phyloP scores from a whole-genome alignment of 1,140 invertebrate species.

The Drosophila watanabei region DNA sequence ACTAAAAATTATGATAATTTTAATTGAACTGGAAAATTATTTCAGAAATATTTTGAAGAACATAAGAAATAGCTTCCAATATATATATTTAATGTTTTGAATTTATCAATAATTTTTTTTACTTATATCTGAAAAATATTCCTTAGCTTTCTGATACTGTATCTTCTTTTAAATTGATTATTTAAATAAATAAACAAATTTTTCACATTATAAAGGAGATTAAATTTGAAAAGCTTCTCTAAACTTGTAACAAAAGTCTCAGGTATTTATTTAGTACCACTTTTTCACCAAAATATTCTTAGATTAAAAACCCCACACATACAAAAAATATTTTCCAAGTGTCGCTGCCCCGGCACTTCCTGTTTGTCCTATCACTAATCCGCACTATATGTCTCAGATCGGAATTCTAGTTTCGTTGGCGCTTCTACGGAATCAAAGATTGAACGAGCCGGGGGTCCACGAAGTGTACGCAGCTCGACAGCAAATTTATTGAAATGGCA shows the following conservation, averaged over 20 bases:
- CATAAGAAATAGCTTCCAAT: neutral
- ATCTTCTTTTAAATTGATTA: neutral
- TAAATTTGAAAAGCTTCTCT: neutral
- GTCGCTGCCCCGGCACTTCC: slow-evolving; percentile 34
- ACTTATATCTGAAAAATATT: neutral
- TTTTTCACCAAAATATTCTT: neutral
- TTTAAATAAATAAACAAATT: neutral
- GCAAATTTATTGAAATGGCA: slow-evolving; percentile 76
- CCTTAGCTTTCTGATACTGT: neutral
- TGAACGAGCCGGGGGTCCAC: slow-evolving; percentile 41
- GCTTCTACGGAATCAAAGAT: slow-evolving; percentile 45
- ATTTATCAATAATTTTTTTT: neutral
- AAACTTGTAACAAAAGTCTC: neutral
- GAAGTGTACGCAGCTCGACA: slow-evolving; percentile 51
- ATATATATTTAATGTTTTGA: neutral
- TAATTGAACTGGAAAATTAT: neutral
- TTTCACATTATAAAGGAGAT: neutral
- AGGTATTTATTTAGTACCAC: neutral
- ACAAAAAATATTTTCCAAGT: neutral
- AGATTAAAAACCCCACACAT: neutral
- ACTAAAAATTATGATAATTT: neutral
- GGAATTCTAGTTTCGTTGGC: slow-evolving; percentile 56
- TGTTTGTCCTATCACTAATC: slow-evolving; percentile 50
- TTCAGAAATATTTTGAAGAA: neutral
- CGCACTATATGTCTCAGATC: slow-evolving; percentile 39